phyloP scores from a whole-genome alignment of 2,888 invertebrate species.

The Tridacna gigas region DNA sequence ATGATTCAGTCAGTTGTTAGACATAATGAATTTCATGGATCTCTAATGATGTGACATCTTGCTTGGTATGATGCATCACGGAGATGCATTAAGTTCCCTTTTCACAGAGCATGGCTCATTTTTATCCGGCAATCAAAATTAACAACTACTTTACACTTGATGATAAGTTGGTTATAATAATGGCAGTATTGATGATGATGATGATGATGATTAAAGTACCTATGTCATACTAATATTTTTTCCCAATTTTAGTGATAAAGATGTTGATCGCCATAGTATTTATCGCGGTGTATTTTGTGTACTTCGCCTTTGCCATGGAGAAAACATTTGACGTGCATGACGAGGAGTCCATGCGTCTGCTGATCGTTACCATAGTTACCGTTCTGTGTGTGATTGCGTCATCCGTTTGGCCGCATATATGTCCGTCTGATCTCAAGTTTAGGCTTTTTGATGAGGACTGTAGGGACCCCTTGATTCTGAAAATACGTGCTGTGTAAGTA shows the following conservation, averaged over 20 bases:
- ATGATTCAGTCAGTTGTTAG: too few relatives aligned
- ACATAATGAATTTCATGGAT: too few relatives aligned
- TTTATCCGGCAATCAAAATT: too few relatives aligned
- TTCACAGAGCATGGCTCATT: too few relatives aligned
- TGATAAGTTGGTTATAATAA: too few relatives aligned
- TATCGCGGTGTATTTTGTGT: slow-evolving; percentile 68
- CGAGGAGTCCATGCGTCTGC: slow-evolving; percentile 77
- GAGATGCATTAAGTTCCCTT: too few relatives aligned
- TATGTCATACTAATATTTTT: too few relatives aligned
- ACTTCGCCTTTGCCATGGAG: slow-evolving; percentile 79
- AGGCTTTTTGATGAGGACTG: slow-evolving; percentile 18
- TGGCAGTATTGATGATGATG: too few relatives aligned
- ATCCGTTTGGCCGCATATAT: slow-evolving; percentile 17
- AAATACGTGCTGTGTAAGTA: slow-evolving; percentile 19
- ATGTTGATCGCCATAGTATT: slow-evolving; percentile 23
- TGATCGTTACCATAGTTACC: slow-evolving; percentile 73
- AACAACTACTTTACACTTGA: too few relatives aligned
- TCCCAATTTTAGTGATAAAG: slow-evolving; percentile 44
- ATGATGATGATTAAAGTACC: too few relatives aligned
- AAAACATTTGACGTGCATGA: slow-evolving; percentile 68
- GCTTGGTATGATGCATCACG: too few relatives aligned
- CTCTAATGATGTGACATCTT: too few relatives aligned
- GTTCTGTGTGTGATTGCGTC: slow-evolving; percentile 35
- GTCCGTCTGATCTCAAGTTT: slow-evolving; percentile 1
- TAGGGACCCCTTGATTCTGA: background rate